Evolutionary conservation across 1,140 invertebrate genomes (phyloP).

Genomic region (Scylla paramamosain): DNA sequence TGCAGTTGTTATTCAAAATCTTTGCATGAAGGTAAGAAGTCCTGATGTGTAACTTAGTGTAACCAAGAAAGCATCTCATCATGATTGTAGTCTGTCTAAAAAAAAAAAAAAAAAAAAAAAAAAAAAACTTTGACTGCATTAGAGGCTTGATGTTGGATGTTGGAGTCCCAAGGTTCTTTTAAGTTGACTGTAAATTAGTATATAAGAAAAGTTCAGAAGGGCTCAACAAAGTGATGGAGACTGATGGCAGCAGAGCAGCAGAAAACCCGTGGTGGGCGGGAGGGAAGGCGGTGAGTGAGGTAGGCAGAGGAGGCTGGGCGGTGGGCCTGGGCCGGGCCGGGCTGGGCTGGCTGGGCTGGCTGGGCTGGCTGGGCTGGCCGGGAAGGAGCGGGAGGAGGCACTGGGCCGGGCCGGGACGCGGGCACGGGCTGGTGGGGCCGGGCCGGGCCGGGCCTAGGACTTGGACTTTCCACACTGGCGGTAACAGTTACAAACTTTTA

Average conservation of each 20-base stretch:
- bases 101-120: neutral
- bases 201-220: conserved; percentile 70
- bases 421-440: conserved; percentile 65
- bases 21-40: conserved; percentile 71
- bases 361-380: conserved; percentile 74
- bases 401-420: conserved; percentile 65
- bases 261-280: conserved; percentile 71
- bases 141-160: conserved; percentile 63
- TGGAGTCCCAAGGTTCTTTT: conserved; percentile 65
- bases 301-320: conserved; percentile 64
- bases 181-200: conserved; percentile 69
- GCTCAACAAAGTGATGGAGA: conserved; percentile 58
- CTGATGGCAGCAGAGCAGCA: conserved; percentile 64
- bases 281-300: conserved; percentile 72
- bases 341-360: conserved; percentile 76
- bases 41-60: conserved; percentile 33
- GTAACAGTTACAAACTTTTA: conserved; percentile 70
- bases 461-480: conserved; percentile 63
- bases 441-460: conserved; percentile 65
- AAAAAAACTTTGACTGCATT: conserved; percentile 51
- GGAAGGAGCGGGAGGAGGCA: conserved; percentile 67
- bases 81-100: neutral
- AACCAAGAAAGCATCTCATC: neutral
- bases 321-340: conserved; percentile 56
- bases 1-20: conserved; percentile 27